phyloP scores from a whole-genome alignment of 2,797 vertebrate species.

The Thamnophis elegans region DNA sequence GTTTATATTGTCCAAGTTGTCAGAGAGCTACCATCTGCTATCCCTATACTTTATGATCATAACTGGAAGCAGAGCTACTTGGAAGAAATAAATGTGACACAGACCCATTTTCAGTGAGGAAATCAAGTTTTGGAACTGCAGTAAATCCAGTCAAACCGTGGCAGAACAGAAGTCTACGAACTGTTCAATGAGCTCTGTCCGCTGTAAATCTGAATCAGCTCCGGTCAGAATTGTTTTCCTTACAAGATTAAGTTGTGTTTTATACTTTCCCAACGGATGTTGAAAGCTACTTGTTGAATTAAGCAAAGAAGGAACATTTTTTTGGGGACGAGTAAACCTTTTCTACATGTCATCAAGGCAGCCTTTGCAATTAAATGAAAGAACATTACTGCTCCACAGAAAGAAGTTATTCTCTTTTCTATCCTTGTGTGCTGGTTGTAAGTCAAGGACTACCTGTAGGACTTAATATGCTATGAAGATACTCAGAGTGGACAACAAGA shows the following conservation, averaged over 20 bases:
- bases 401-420: background rate
- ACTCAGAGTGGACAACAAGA: background rate
- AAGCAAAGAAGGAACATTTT: background rate
- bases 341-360: background rate
- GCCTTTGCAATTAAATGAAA: background rate
- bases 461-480: background rate
- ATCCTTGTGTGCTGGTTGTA: background rate
- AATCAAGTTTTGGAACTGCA: background rate
- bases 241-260: background rate
- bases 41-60: background rate
- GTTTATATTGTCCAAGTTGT: background rate
- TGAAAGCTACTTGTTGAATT: background rate
- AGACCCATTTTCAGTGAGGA: background rate
- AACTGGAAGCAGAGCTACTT: background rate
- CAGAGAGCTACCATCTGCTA: constrained; percentile 7
- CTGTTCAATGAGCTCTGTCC: background rate
- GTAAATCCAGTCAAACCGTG: background rate
- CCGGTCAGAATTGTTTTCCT: background rate
- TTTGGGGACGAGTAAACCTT: background rate
- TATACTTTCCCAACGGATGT: background rate
- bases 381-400: background rate
- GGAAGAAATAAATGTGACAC: background rate
- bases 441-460: background rate
- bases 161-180: background rate
- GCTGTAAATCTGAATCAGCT: background rate